Evolutionary conservation across 2,797 vertebrate genomes (phyloP), one percentile per base, ranked within the genome.

Genomic region (Notolepis coatsorum): DNA sequence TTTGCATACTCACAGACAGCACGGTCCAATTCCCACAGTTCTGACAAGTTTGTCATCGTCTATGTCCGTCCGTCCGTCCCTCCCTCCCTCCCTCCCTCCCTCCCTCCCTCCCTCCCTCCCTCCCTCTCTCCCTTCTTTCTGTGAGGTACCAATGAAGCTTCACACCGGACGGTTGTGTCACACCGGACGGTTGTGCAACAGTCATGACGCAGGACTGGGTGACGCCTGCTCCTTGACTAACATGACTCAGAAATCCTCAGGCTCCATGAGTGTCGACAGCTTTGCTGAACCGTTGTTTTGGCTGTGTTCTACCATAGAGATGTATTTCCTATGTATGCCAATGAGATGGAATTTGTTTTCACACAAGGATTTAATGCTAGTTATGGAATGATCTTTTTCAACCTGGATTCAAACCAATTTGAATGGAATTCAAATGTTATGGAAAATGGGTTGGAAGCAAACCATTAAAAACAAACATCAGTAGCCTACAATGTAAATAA

Each of bases 171-270:
- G 0, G 9, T 78, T 84, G 57, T 2, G 2, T 70, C 81, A 82
- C 24, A 4, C 1, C 5, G 0, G 54, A 27, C 7, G 0, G 9
- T 78, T 84, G 57, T 2, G 2, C 71, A 82, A 82, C 24, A 4
- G 24, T 41, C 2, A 15, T 81, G 60, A 80, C 50, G 30, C 57
- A 66, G 35, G 15, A n/a, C 38, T 3, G 1, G 2, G 8, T 54
- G 59, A 67, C 10, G 15, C 45, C 3, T 0, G 6, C 1, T 3
- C 24, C 51, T 10, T 15, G 35, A 41, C 21, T 39, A 28, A 23
- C 15, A n/a, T 81, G 81, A 83, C 42, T 87, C 77, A 84, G 27
- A 50, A 8, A 3, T 17, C 72, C 77, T 67, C 27, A 0, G 55
- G 66, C 2, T 8, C 1, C 7, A 6, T 39, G 1, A 12, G 2